Base-by-base conservation (phyloP, 2,113 vertebrate species). In the Aix galericulata region DNA sequence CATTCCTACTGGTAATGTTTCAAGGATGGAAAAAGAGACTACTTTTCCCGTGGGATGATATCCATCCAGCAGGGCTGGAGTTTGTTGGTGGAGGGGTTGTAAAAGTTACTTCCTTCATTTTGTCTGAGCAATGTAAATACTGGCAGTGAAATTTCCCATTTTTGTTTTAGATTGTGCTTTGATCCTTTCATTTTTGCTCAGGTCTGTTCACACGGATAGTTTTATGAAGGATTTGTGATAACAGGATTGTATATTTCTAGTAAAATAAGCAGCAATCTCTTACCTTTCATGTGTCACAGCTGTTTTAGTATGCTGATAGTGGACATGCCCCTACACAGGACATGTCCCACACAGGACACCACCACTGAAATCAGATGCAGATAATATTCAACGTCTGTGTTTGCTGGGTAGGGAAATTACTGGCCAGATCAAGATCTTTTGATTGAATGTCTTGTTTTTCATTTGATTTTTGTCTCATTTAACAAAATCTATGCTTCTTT, bases 401-500 rank as follows among this genome's bases (percentile, higher is more conserved):
- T 17, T 82, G 23, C 40, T 74, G 76, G 55, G 11, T 11, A 34
- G 63, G 52, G 46, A 69, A 56, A 7, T 1, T 4, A 86, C 46
- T 22, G 46, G 32, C 8, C 60, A 34, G 53, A 17, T 66, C 31
- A 52, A 59, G 34, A 17, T 64, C 53, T 69, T 64, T 29, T 40
- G 38, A 64, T 18, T 3, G 1, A 4, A 27, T 55, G 11, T 83
- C 40, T 59, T 71, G 55, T 32, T 89, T 89, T 44, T 80, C 3
- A 8, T 74, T 91, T 77, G 26, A 6, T 77, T 92, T 82, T 73
- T 73, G 25, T 94, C 32, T 78, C 15, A 6, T 69, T 60, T 75
- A 63, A 81, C 52, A 53, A 69, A 64, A 36, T 46, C 27, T 32
- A 13, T 84, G 44, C 14, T 77, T 88, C 64, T 89, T 40, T 96